Base-by-base conservation (phyloP, 2,113 vertebrate species). In the Piaya cayana region DNA sequence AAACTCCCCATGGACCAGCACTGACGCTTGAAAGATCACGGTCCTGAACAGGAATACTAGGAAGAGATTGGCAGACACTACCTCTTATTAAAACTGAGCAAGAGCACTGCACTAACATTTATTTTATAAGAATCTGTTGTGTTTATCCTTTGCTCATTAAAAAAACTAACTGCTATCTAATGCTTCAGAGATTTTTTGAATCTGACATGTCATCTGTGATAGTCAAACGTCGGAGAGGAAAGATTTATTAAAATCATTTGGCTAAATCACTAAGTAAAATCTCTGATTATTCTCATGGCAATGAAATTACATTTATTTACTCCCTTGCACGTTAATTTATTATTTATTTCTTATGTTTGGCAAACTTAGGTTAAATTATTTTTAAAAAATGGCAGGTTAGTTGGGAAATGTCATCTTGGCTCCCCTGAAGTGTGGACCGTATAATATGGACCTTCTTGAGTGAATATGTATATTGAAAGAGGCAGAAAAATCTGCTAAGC, bases 401-500 rank as follows among this genome's bases (percentile, higher is more conserved):
- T 49, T 91, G 19, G 45, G 36, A 80, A 90, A 77, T 20, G 27
- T 53, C 30, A 30, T 80, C 56, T n/a, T 55, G n/a, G 42, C 37
- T 50, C 8, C 15, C 7, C 27, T 9, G 8, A 74, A 88, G 19
- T 0, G 0, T 8, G 2, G 14, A 12, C 12, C 14, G 52, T 43
- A 23, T 10, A 32, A 8, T 20, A 32, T 82, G 43, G 39, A 64
- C 27, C 30, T 90, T 37, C 27, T 64, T n/a, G 39, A 53, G 27
- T 12, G 23, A 64, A 11, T 17, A n/a, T 70, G 8, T 76, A 39
- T 20, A 15, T 25, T 11, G 15, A 29, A 80, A 65, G 65, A 71
- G 20, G 8, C 29, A 86, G 50, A 29, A 81, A 62, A 55, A 8
- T 53, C 29, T 68, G n/a, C 39, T 20, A 45, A 62, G 15, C 27